These are phyloP conservation scores for Agonopterix subpropinquella DNA, from an alignment of 2,888 invertebrate genomes.

Conservation along the genomic window DNA sequence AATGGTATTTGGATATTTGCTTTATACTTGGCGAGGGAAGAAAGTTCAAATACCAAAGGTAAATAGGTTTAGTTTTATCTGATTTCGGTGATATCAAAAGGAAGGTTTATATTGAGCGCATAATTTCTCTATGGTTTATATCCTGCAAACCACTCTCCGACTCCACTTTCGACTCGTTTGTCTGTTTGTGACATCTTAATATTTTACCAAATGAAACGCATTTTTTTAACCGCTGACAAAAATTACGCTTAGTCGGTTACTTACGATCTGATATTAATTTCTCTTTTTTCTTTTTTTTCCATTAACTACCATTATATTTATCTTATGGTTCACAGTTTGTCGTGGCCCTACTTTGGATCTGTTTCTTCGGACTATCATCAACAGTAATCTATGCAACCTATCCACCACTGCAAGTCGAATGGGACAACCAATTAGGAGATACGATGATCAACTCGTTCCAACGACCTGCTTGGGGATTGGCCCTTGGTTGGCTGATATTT, in stretches of 20 bases:
- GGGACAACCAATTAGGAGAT: conserved; percentile 15
- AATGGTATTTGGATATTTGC: conserved; percentile 9
- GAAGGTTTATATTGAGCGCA: too few relatives aligned
- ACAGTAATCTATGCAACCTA: conserved; percentile 9
- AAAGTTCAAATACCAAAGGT: not conserved
- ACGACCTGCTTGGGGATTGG: conserved; percentile 36
- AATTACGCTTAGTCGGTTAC: too few relatives aligned
- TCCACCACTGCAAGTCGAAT: conserved; percentile 10
- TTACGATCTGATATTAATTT: too few relatives aligned
- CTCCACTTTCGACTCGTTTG: too few relatives aligned
- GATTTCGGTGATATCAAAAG: too few relatives aligned
- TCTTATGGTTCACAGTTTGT: conserved; percentile 6
- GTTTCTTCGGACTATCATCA: conserved; percentile 3
- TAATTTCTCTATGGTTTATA: too few relatives aligned
- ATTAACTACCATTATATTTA: not conserved
- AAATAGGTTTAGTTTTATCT: not conserved
- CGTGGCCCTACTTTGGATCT: conserved; percentile 8
- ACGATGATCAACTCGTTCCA: conserved; percentile 24
- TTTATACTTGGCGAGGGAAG: conserved; percentile 3
- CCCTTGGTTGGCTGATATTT: conserved; percentile 39
- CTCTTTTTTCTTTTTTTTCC: too few relatives aligned
- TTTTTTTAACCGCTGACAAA: too few relatives aligned
- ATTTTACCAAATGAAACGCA: too few relatives aligned
- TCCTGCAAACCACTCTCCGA: too few relatives aligned
- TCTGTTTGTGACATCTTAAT: too few relatives aligned